phyloP scores from a whole-genome alignment of 37 sponge, comb jelly and placozoan species.

The Spongilla lacustris region DNA sequence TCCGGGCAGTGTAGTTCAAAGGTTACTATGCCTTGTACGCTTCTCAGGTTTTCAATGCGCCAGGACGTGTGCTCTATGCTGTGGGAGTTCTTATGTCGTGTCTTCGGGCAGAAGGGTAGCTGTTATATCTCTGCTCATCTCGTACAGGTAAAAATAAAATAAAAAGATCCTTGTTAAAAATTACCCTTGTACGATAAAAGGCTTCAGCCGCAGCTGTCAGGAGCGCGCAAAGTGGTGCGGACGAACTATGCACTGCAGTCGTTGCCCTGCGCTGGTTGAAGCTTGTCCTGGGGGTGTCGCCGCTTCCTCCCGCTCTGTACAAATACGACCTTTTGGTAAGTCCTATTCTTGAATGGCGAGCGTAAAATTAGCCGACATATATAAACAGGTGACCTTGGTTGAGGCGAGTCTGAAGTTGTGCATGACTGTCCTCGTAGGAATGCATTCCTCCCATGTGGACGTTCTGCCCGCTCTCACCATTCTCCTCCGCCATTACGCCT shows the following conservation, averaged over 20 bases:
- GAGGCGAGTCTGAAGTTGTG: slow-evolving; percentile 2
- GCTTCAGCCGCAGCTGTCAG: background rate
- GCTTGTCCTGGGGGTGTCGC: background rate
- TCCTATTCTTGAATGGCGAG: background rate
- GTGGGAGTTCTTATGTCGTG: slow-evolving; percentile 35
- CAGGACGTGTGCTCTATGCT: slow-evolving; percentile 6
- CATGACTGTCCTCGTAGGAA: background rate
- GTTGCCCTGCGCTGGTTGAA: slow-evolving; percentile 6
- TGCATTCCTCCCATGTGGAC: background rate
- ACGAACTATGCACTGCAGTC: background rate
- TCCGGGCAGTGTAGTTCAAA: no score
- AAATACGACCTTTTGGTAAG: slow-evolving; percentile 47
- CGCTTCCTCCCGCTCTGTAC: slow-evolving; percentile 22
- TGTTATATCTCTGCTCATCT: background rate
- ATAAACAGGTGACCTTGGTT: slow-evolving; percentile 18
- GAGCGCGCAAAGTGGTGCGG: background rate
- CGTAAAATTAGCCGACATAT: no score
- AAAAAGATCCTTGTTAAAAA: no score
- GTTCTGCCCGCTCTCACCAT: background rate
- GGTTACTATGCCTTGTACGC: background rate
- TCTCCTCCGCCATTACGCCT: slow-evolving; percentile 15
- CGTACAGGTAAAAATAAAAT: slow-evolving; percentile 20
- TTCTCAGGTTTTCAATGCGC: background rate
- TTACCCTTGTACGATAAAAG: background rate
- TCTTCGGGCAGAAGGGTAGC: background rate